Conservation (phyloP, 2,113 vertebrate species). For the Mola mola region DNA sequence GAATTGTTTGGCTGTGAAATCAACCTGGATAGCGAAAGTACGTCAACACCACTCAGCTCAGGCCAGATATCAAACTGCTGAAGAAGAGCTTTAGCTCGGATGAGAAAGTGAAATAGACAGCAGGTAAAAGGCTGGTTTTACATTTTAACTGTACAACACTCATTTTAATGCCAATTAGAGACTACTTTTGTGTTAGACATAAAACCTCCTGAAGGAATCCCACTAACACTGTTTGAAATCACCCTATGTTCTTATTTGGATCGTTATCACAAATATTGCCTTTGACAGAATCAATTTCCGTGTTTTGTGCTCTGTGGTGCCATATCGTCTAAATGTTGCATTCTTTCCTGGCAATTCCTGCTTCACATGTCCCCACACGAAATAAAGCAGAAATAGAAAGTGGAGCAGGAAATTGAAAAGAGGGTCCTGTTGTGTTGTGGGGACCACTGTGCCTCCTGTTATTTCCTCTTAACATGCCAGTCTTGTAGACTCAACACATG, state of each 20-base stretch:
- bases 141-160: constrained; percentile 9
- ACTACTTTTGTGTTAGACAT: constrained; percentile 38
- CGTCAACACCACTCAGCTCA: constrained; percentile 5
- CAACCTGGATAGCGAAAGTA: neutral
- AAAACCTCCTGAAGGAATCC: constrained; percentile 46
- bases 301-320: constrained; percentile 58
- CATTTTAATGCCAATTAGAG: constrained; percentile 33
- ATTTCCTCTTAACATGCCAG: constrained; percentile 64
- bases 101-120: constrained; percentile 15
- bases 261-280: constrained; percentile 75
- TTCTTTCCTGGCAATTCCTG: constrained; percentile 49
- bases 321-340: constrained; percentile 63
- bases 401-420: constrained; percentile 78
- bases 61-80: neutral
- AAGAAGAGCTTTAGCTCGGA: constrained; percentile 5
- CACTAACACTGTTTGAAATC: constrained; percentile 49
- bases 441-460: constrained; percentile 61
- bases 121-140: constrained; percentile 1
- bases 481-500: constrained; percentile 61
- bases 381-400: constrained; percentile 72
- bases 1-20: neutral
- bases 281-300: constrained; percentile 67
- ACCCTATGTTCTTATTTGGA: constrained; percentile 58
- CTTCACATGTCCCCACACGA: constrained; percentile 65
- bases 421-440: constrained; percentile 71